Percentiles rank a stretch among this genome's conserved stretches.
Conservation (phyloP, 2,888 invertebrate species). For the Philereme transversata region DNA sequence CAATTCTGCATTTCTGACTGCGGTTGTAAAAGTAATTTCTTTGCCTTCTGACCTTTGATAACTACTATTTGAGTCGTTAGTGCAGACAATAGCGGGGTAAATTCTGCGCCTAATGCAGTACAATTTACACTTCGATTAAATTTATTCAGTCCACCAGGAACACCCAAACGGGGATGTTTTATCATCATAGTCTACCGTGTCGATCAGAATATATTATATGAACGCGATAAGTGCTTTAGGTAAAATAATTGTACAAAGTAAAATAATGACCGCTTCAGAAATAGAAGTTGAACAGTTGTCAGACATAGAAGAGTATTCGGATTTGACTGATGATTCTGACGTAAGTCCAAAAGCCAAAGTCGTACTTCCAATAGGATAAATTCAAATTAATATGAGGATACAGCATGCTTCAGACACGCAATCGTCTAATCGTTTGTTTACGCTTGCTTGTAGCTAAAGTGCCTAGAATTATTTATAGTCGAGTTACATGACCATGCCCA, state of each 20-base stretch:
- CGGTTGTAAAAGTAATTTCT: constrained; percentile 27
- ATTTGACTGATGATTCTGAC: constrained; percentile 57
- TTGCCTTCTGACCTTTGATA: constrained; percentile 31
- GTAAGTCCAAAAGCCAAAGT: constrained; percentile 56
- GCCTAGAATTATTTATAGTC: constrained; percentile 72
- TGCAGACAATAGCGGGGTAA: constrained; percentile 37
- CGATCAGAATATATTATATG: background rate
- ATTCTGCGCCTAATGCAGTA: constrained; percentile 52
- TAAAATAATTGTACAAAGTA: constrained; percentile 12
- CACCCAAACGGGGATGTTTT: constrained; percentile 16
- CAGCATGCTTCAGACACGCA: constrained; percentile 64
- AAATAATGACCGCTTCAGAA: constrained; percentile 41
- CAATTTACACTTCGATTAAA: constrained; percentile 47
- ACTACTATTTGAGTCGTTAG: constrained; percentile 28
- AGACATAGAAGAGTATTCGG: constrained; percentile 39
- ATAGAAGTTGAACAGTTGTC: constrained; percentile 17
- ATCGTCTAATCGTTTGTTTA: constrained; percentile 74
- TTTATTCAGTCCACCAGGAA: constrained; percentile 34
- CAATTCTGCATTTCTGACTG: constrained; percentile 24
- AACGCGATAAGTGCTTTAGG: background rate
- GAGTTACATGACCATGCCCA: constrained; percentile 74
- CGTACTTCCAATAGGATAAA: constrained; percentile 25
- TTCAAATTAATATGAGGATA: constrained; percentile 56
- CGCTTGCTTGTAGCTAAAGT: constrained; percentile 72
- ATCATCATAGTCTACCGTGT: background rate